Conservation (phyloP, 2,113 vertebrate genomes). For the Cynopterus brachyotis region DNA sequence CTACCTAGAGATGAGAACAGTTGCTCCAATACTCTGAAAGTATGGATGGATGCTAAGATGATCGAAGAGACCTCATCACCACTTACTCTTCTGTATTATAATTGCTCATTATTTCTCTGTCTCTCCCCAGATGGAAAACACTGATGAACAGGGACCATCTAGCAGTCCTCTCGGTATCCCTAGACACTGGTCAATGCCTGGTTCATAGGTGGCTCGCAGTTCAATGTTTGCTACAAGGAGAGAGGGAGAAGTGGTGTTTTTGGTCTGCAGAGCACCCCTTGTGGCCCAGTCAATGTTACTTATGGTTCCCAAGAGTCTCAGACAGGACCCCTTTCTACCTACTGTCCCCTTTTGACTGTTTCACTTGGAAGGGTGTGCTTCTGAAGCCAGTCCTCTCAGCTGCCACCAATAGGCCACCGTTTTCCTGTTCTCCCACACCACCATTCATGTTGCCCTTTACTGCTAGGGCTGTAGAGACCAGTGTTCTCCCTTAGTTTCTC, state of each 20-base stretch:
- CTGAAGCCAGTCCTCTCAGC: neutral
- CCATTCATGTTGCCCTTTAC: neutral
- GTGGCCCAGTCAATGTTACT: neutral
- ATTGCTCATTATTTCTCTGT: neutral
- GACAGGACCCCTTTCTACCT: neutral
- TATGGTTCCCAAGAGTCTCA: neutral
- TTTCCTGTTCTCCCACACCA: neutral
- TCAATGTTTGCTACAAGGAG: neutral
- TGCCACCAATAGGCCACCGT: neutral
- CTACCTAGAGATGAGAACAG: neutral
- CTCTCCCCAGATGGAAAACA: neutral
- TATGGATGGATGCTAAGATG: neutral
- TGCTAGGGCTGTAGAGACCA: neutral
- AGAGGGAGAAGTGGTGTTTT: neutral
- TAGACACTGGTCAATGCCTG: neutral
- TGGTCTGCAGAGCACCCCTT: neutral
- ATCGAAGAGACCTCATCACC: neutral
- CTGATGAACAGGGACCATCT: neutral
- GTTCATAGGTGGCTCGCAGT: neutral
- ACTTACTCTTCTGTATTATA: neutral
- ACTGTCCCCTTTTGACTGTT: neutral
- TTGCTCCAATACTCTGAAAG: neutral
- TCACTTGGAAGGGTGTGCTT: neutral
- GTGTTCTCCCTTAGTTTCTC: rapidly evolving
- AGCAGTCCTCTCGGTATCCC: neutral